Evolutionary conservation across 1,140 invertebrate species (phyloP).

Genomic region (Halictus rubicundus): DNA sequence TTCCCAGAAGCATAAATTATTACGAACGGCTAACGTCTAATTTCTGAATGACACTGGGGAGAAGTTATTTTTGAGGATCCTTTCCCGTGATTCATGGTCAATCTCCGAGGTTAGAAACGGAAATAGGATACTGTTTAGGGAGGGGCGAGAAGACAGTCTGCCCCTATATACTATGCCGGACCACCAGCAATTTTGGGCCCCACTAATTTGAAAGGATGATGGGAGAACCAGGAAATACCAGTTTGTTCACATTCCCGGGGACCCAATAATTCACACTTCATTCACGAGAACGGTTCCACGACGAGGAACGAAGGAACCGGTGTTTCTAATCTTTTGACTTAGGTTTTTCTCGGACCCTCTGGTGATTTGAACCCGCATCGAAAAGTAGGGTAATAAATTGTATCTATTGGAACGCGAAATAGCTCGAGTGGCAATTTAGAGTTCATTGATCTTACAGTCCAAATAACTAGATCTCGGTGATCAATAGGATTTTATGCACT

Average conservation of each 20-base stretch:
- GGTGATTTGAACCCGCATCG: slow-evolving; percentile 4
- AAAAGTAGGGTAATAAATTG: not conserved
- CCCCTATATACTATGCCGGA: not conserved
- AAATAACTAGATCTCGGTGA: too few species aligned
- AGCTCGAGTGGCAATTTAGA: too few species aligned
- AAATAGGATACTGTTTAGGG: not conserved
- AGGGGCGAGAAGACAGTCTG: not conserved
- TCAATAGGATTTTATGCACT: too few species aligned
- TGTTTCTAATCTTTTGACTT: not conserved
- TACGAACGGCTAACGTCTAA: not conserved
- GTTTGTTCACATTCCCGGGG: slow-evolving; percentile 6
- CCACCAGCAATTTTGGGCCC: slow-evolving; percentile 21
- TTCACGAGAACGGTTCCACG: slow-evolving; percentile 21
- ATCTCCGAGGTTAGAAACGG: not conserved
- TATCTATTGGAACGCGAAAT: slow-evolving; percentile 9
- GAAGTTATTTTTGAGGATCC: not conserved
- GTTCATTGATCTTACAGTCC: too few species aligned
- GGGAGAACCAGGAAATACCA: slow-evolving; percentile 23
- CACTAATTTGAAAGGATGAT: not conserved
- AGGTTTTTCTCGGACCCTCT: not conserved
- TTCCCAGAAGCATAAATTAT: not conserved
- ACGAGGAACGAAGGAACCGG: not conserved
- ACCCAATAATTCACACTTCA: slow-evolving; percentile 16
- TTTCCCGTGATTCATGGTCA: not conserved
- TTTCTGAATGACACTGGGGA: not conserved